Base-by-base conservation (phyloP, 1,140 invertebrate species). In the Bombus ignitus region DNA sequence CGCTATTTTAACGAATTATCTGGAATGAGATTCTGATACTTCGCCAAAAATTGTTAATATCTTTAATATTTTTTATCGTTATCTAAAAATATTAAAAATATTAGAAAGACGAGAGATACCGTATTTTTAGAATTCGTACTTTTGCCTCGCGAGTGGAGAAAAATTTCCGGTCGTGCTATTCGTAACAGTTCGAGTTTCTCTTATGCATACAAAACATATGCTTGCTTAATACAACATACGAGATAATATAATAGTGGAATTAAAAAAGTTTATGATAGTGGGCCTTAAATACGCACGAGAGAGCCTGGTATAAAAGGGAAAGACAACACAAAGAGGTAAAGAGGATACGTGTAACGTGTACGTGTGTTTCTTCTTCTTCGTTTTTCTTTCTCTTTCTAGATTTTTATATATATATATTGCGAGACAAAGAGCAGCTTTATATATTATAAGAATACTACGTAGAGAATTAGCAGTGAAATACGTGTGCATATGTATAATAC, bases 241-340 rank as follows among this genome's bases (percentile, higher is more conserved):
- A 81, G 59, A 77, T 65, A 77, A 28, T 77, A 65, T 66, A 66
- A 68, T 70, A 86, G 78, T 89, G 75, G 53, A 89, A 88, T 83
- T 82, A 86, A 77, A 86, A 86, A 89, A 86, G 75, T 87, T 74
- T 81, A 87, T 74, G 77, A 87, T 88, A 88, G 85, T 85, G 80
- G 88, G 84, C 88, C 88, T 89, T 86, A 89, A 86, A 90, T 90
- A 89, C 88, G 81, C 77, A 86, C 87, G 88, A 90, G 80, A 81
- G 74, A 81, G 74, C 59, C 39, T 84, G 59, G 53, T 42, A 79
- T 32, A 85, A 72, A 85, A 86, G 39, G 78, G 65, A 66, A 76
- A 80, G 79, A 77, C 89, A 84, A 90, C 76, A 90, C 79, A 90
- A 80, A 90, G 75, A 87, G 81, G 62, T 82, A 85, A 79, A 87